Base-by-base conservation (phyloP, 2,888 invertebrate genomes). In the Serrognathus titanus region DNA sequence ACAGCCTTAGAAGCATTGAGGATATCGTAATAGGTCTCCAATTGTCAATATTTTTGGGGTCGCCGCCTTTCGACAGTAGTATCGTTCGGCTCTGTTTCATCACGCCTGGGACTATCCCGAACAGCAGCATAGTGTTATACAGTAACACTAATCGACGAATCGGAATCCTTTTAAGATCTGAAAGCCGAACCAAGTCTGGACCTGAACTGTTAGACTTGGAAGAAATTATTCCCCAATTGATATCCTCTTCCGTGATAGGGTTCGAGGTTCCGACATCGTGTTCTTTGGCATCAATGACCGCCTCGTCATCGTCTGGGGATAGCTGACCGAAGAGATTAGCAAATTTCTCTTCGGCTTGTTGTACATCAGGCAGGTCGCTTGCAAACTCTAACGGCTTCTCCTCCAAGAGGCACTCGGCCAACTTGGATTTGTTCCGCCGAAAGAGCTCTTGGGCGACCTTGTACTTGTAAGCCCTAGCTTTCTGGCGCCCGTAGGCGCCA, bases 21-120 rank as follows among this genome's bases (percentile, higher is more conserved):
- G 60, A 46, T 0, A 65, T 55, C 0, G 64, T 65, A 10, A 63
- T 64, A 0, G 65, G 16, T 16, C 16, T 16, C 16, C 16, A 16
- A 16, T 16, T 16, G 16, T 16, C 16, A 3, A 16, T 16, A 60
- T 7, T 63, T 37, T 61, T 13, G 0, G 50, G 49, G 11, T 54
- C 57, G 3, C 53, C 58, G n/a, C 47, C 16, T 31, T 63, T 63
- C 3, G 51, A 57, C 10, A 62, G 46, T 3, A 62, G 52, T 10
- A 52, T 48, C 0, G 62, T 60, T 9, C 57, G 7, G 37, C 45
- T 55, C n/a, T 40, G 46, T 45, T 55, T 49, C 1, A 62, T 39
- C 3, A 12, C 2, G 5, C 1, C 16, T 1, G 62, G 63, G 7
- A 55, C 43, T 8, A 41, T 37, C 4, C 57, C 53, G 40, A 38